Evolutionary conservation across 2,113 vertebrate species (phyloP).

Genomic region (Fregetta grallaria): DNA sequence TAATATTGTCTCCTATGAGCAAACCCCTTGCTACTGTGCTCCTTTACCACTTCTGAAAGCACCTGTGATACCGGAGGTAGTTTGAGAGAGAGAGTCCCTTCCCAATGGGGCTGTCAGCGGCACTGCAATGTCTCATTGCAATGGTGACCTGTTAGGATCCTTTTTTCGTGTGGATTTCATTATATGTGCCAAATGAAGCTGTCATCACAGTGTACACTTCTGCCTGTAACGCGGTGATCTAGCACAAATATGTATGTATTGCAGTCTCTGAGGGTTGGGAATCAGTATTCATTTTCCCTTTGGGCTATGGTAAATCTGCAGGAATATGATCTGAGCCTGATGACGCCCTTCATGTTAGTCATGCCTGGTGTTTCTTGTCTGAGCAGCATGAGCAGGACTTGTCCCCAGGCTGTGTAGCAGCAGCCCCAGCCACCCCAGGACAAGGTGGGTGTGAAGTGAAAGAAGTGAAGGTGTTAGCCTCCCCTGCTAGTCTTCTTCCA

Average conservation of each 20-base stretch:
- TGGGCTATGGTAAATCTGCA: not conserved
- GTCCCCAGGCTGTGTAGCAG: not conserved
- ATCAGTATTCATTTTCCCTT: not conserved
- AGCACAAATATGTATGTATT: not conserved
- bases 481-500: not conserved
- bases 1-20: not conserved
- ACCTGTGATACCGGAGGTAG: not conserved
- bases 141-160: not conserved
- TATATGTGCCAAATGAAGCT: not conserved
- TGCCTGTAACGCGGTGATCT: not conserved
- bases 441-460: fast-evolving
- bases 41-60: not conserved
- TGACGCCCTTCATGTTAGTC: not conserved
- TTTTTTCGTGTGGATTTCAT: not conserved
- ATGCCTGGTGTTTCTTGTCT: not conserved
- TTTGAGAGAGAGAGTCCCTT: not conserved
- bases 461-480: not conserved
- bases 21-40: not conserved
- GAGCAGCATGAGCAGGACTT: not conserved
- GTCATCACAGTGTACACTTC: not conserved
- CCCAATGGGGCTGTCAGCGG: fast-evolving
- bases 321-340: not conserved
- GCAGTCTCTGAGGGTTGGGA: not conserved
- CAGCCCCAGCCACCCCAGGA: not conserved
- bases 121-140: not conserved